Base-by-base conservation (phyloP, 2,113 vertebrate species). In the Gracilinanus agilis region DNA sequence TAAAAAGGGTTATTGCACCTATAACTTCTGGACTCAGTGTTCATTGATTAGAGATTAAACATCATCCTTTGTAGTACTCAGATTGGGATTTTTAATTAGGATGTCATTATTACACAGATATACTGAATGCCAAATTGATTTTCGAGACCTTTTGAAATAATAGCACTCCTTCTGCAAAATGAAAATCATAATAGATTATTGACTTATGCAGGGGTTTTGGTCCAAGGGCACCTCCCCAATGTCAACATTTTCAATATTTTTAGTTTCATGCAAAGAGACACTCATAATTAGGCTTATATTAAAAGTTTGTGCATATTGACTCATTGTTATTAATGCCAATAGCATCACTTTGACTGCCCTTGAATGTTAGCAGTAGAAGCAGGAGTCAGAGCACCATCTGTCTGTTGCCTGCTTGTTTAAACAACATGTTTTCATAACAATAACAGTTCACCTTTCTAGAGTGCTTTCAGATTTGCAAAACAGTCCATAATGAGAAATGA, bases 111-210 rank as follows among this genome's bases (percentile, higher is more conserved):
- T 98, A 98, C 98, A 98, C 98, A 98, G 98, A 98, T 98, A 98
- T 98, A 97, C 98, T 97, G 98, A 99, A 98, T 96, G 98, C 98
- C 98, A 95, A 97, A 99, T 99, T 99, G 99, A 99, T 99, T 98
- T 98, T 91, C 96, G 92, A 98, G 98, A 97, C 98, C 98, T 98
- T 98, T 99, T 98, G 98, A 99, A 99, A 99, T 99, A 98, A 98
- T 98, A 98, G 98, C 95, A 91, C 95, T 97, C 96, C 98, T 98
- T 98, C 97, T 98, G 98, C 97, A 98, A 99, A 98, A 99, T 99
- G 98, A 99, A 99, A 99, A 99, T 99, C 99, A 99, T 99, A 99
- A 99, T 99, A 99, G 99, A 99, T 99, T 99, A 99, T 99, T 98
- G 99, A 99, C 98, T 98, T 98, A 98, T 95, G 95, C 94, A 96